These are phyloP conservation scores for Uria aalge DNA, from an alignment of 2,113 vertebrate genomes.

Conservation along the genomic window DNA sequence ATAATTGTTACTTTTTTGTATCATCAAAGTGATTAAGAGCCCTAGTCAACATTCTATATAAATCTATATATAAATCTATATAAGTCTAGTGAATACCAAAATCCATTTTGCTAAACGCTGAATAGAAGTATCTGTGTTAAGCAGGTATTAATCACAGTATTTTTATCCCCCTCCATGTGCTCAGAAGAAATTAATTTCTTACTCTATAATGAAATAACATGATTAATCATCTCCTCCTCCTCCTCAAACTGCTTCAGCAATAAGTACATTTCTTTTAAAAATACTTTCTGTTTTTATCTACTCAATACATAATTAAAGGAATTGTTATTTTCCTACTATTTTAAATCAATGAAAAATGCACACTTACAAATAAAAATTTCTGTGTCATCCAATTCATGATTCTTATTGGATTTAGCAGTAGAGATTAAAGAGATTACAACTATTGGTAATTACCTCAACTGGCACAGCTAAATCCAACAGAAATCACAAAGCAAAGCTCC, in stretches of 20 bases:
- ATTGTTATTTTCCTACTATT: not conserved
- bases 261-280: not conserved
- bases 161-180: not conserved
- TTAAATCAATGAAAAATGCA: not conserved
- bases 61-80: too few species aligned
- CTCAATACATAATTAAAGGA: not conserved
- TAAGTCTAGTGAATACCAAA: not conserved
- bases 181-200: not conserved
- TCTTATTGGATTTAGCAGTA: conserved; percentile 3
- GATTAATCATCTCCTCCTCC: too few species aligned
- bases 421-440: not conserved
- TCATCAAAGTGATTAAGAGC: not conserved
- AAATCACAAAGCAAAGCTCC: not conserved
- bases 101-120: not conserved
- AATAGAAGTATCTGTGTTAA: not conserved
- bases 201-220: not conserved
- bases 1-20: not conserved
- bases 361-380: not conserved
- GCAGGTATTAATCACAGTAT: not conserved
- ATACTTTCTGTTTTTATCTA: not conserved
- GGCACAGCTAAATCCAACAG: not conserved
- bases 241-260: too few species aligned
- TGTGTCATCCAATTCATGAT: not conserved
- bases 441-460: not conserved
- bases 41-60: not conserved